Percentiles rank a stretch among this genome's conserved stretches.
Conservation (phyloP, 1,140 invertebrate genomes). For the Zaprionus tsacasi region DNA sequence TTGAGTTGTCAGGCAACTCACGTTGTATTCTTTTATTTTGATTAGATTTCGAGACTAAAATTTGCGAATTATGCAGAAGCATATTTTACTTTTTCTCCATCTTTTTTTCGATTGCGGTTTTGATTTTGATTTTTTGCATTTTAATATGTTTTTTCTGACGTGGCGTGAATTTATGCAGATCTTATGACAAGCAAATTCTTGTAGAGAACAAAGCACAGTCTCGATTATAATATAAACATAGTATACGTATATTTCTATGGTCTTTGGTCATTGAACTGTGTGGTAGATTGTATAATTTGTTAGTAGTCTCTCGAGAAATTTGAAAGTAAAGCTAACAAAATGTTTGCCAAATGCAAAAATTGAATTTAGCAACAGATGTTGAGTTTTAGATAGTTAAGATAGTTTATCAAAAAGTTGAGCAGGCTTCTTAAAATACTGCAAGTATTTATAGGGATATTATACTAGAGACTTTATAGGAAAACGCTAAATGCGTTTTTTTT, state of each 20-base stretch:
- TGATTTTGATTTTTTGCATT: slow-evolving; percentile 59
- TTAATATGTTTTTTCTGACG: slow-evolving; percentile 25
- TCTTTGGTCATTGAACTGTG: slow-evolving; percentile 45
- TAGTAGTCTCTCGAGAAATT: neutral
- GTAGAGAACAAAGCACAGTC: neutral
- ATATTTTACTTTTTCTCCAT: slow-evolving; percentile 35
- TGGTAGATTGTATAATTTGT: neutral
- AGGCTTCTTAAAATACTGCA: no score
- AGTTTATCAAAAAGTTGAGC: no score
- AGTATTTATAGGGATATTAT: no score
- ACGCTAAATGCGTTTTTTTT: no score
- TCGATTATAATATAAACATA: slow-evolving; percentile 7
- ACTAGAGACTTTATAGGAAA: no score
- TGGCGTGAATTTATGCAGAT: slow-evolving; percentile 46
- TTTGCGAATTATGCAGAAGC: slow-evolving; percentile 64
- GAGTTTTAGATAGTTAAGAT: no score
- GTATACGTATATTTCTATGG: slow-evolving; percentile 17
- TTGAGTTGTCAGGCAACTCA: slow-evolving; percentile 52
- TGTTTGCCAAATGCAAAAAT: neutral
- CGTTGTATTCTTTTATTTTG: slow-evolving; percentile 43
- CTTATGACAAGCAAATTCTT: neutral
- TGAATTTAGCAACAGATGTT: no score
- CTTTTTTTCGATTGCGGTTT: slow-evolving; percentile 27
- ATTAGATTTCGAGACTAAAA: slow-evolving; percentile 29
- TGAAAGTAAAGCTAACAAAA: neutral